phyloP scores from a whole-genome alignment of 1,140 invertebrate species.

The Patella vulgata region DNA sequence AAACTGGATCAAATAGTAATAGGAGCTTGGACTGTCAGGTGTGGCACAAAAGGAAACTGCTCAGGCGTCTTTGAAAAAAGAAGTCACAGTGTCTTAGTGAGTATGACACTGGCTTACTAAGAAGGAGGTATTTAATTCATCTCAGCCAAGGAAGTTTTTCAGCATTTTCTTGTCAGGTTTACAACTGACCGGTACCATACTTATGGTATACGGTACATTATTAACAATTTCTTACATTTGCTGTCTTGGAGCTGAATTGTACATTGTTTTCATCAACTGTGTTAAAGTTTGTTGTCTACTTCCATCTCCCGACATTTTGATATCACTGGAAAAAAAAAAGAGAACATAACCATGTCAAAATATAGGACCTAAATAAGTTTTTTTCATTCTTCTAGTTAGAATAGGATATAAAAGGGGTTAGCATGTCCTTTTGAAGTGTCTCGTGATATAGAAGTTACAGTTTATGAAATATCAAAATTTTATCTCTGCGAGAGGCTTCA shows the following conservation, averaged over 20 bases:
- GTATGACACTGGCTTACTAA: no score
- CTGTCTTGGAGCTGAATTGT: conserved; percentile 26
- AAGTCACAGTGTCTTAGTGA: no score
- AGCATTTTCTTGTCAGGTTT: no score
- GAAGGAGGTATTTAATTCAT: no score
- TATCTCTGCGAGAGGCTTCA: no score
- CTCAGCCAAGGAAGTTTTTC: no score
- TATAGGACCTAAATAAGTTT: not conserved
- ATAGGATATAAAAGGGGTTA: not conserved
- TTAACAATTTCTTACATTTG: conserved; percentile 31
- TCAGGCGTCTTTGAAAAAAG: not conserved
- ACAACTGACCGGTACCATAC: no score
- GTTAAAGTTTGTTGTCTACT: conserved; percentile 8
- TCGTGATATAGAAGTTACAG: not conserved
- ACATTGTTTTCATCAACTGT: conserved; percentile 33
- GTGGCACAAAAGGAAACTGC: not conserved
- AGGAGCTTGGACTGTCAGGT: not conserved
- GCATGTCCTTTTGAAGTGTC: not conserved
- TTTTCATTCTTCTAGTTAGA: not conserved
- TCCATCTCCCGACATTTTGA: conserved; percentile 20
- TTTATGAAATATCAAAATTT: not conserved
- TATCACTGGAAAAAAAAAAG: conserved; percentile 12
- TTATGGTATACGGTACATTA: no score
- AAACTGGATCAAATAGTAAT: no score
- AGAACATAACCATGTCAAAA: not conserved